Evolutionary conservation across 2,797 vertebrate genomes (phyloP), one percentile per base, ranked within the genome.

Genomic region (Clangula hyemalis): DNA sequence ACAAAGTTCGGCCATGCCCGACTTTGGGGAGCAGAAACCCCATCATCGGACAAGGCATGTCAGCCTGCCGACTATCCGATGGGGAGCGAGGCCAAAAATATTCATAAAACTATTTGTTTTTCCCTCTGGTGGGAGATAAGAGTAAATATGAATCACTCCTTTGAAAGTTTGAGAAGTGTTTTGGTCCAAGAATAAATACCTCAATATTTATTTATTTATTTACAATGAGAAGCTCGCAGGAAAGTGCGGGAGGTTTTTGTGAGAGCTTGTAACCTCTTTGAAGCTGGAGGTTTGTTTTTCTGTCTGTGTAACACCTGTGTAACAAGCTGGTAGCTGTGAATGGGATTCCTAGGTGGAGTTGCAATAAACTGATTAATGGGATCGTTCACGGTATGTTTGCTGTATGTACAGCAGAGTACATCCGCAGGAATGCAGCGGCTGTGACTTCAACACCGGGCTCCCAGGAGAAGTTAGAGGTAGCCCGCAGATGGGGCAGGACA

Each of bases 281-380:
- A 91, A 93, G 76, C 82, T n/a, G 39, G 38, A 89, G 45, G 28
- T 39, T 43, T 62, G 61, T 38, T 83, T 91, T 68, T 74, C 8
- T 81, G 11, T 76, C 56, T 0, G 0, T 88, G 25, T 10, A 57
- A 28, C 34, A 15, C 62, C 91, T 82, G 68, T 0, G 3, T 81
- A 85, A 90, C 84, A 38, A 24, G 36, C 43, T 89, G 68, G 68
- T 20, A 6, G 22, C 66, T 8, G 71, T 93, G 79, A 95, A 91
- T 94, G 89, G 71, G 71, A 94, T 96, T 84, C 94, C 89, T 80
- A 53, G 69, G 72, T 74, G 70, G 81, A 74, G 90, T 58, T 85
- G 89, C 92, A 89, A 93, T 89, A 93, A 92, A 93, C 74, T 76
- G 84, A 94, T 94, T 94, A 95, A 93, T 81, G 85, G 85, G 28